Evolutionary conservation across 2,888 invertebrate species (phyloP), one percentile per base, ranked within the genome.

Genomic region (Drosophila parthenogenetica): DNA sequence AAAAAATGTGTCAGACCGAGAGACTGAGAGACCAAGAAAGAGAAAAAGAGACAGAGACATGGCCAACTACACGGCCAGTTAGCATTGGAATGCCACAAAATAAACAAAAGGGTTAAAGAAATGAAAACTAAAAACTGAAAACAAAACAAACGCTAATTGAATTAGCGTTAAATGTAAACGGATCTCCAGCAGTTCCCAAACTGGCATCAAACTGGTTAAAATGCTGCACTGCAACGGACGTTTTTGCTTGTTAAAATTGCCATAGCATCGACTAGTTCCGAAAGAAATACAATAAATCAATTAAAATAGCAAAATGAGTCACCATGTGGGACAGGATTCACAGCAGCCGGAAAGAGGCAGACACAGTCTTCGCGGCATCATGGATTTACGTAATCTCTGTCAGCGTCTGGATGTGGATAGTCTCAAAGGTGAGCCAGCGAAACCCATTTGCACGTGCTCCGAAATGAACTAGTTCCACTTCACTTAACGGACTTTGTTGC

Each of bases 341-440:
- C 35, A 42, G 32, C 59, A 53, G 35, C 35, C 39, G 48, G 32
- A 61, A 7, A 43, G 55, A 11, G 45, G 46, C 17, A 53, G 42
- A 1, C 53, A 57, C 3, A 43, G 14, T 1, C 37, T 67, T 14
- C 57, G 42, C 5, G 62, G 70, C 14, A 59, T 60, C n/a, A 90
- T 91, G 91, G 91, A 91, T 79, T 86, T 91, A 50, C 88, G 87
- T 63, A 90, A 89, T 79, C 75, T 91, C 39, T 91, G 91, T 69
- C 90, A 89, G 59, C 90, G 90, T 64, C 71, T 91, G 55, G 90
- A 91, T 78, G 81, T 91, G 77, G 91, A 91, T 35, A 80, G 85
- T 69, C 75, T 91, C 11, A 87, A 82, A 80, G 90, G 91, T 91
- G 70, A 75, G 69, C 45, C 29, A 8, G 8, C 8, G 7, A 25